A percentile compares a stretch with the other conserved stretches of the same genome.
phyloP scores from a whole-genome alignment of 2,797 vertebrate species.

The Crax fasciolata region DNA sequence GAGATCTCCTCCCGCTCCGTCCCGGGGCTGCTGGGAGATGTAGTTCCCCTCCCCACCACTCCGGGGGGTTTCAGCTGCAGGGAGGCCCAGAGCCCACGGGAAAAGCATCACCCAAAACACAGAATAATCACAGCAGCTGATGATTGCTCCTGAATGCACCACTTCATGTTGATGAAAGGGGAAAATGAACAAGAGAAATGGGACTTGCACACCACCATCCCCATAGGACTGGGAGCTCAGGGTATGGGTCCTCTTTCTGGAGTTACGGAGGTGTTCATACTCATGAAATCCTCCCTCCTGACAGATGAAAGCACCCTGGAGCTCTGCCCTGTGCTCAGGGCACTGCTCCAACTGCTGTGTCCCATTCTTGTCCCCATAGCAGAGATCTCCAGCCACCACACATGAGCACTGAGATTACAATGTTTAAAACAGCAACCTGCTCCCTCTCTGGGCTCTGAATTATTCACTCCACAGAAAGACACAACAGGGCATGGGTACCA shows the following conservation, averaged over 20 bases:
- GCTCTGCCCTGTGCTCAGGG: neutral
- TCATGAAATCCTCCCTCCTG: neutral
- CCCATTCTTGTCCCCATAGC: neutral
- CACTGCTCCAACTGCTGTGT: neutral
- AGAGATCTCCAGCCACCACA: neutral
- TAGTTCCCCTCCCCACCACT: neutral
- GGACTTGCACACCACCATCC: neutral
- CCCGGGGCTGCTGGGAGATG: slow-evolving; percentile 66
- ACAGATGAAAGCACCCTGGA: neutral
- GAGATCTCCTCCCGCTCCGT: slow-evolving; percentile 13
- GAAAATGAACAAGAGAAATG: neutral
- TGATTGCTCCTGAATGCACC: neutral
- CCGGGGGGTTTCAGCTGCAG: neutral
- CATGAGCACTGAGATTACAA: neutral
- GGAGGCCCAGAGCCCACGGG: neutral
- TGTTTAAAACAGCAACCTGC: neutral
- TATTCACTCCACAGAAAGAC: neutral
- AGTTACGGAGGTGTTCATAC: neutral
- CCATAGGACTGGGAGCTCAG: neutral
- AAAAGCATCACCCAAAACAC: neutral
- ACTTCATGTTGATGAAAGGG: neutral
- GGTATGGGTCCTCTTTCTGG: neutral
- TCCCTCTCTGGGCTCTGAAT: neutral
- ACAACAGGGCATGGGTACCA: neutral
- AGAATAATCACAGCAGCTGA: neutral